Base-by-base conservation (phyloP, 2,888 invertebrate species). In the Eilema caniola region DNA sequence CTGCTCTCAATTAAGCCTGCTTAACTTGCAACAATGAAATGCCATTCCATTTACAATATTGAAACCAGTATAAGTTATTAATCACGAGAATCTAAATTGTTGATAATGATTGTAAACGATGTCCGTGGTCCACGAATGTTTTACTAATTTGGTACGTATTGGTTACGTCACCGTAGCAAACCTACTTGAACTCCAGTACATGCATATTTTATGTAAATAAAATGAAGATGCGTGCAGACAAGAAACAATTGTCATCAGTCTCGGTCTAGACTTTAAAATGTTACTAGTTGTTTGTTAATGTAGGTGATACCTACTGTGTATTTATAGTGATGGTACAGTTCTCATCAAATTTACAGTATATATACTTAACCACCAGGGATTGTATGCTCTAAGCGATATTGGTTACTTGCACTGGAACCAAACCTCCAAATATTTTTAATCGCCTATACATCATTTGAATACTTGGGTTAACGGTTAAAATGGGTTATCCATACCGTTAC, bases 401-500 rank as follows among this genome's bases (percentile, higher is more conserved):
- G 4, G 24, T 24, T 57, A 57, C 14, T 57, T 24, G 57, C 24
- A 57, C 25, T 59, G 16, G 16, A 59, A 59, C 24, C 28, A 59
- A 65, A 74, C 66, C 28, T 12, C 62, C 62, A 62, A 74, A 70
- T 64, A 24, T 60, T 74, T 68, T 67, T 37, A 59, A 74, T 67
- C 37, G 31, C 56, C 56, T 70, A 69, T 71, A 56, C 62, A 66
- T 72, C 62, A 16, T 71, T 72, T 61, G 70, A 75, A 69, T 77
- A 79, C 69, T 79, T 80, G 71, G 57, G 64, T 75, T 78, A 78
- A 82, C 84, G 66, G 80, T 76, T 82, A 85, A 91, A 87, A 93
- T 93, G 86, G 91, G 91, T 89, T 91, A 92, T 80, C 82, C 82
- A 85, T 90, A 91, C 92, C 91, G 93, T 95, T 94, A 94, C 90